phyloP scores from a whole-genome alignment of 2,888 invertebrate genomes.

The Agrochola lota region DNA sequence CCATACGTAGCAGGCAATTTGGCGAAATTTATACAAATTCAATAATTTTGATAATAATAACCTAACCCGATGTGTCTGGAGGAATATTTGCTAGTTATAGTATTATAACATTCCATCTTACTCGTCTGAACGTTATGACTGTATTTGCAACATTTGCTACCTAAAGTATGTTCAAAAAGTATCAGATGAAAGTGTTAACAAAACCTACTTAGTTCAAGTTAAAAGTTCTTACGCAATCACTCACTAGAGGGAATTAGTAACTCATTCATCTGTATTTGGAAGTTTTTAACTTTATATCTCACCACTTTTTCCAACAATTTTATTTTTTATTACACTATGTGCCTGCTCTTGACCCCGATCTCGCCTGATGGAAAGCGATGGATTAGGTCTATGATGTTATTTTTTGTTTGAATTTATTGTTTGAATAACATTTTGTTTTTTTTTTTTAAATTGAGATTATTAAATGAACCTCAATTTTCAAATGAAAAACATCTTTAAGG shows the following conservation, averaged over 20 bases:
- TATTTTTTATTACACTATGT: too few species aligned
- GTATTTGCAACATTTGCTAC: background rate
- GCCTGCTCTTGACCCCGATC: too few species aligned
- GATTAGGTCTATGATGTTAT: too few species aligned
- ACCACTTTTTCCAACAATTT: background rate
- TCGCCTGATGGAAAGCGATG: too few species aligned
- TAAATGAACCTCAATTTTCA: background rate
- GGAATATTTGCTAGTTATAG: conserved; percentile 17
- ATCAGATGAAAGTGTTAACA: background rate
- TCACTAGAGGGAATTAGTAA: background rate
- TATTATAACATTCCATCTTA: conserved; percentile 2
- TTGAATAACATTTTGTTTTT: too few species aligned
- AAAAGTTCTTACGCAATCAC: background rate
- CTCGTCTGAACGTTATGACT: background rate
- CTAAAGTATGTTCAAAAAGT: too few species aligned
- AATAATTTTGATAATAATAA: conserved; percentile 51
- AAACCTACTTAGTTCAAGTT: background rate
- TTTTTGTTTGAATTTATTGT: too few species aligned
- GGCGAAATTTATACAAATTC: conserved; percentile 55
- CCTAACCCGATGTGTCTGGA: conserved; percentile 41
- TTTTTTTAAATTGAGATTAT: too few species aligned
- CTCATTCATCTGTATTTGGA: background rate
- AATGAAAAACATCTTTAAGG: background rate
- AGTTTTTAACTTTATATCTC: background rate
- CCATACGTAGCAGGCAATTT: conserved; percentile 54